phyloP scores from a whole-genome alignment of 1,140 invertebrate genomes.

The Temnothorax nylanderi region DNA sequence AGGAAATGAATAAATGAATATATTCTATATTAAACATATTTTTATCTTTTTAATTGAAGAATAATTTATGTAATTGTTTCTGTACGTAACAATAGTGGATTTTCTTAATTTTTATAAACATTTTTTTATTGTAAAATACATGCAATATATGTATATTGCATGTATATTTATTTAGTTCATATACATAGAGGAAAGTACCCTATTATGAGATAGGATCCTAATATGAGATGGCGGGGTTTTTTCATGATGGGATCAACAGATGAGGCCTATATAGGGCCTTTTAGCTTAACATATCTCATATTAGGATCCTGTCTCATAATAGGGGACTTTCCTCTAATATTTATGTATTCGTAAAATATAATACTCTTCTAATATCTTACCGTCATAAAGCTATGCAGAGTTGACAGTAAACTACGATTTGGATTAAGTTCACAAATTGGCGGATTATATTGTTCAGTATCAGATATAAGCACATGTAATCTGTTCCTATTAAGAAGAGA shows the following conservation, averaged over 20 bases:
- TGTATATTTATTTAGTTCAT: background rate
- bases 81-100: background rate
- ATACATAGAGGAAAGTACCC: too few relatives aligned
- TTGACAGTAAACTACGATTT: constrained; percentile 93
- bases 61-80: constrained; percentile 2
- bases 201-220: too few relatives aligned
- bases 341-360: background rate
- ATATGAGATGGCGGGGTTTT: too few relatives aligned
- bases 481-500: constrained; percentile 88
- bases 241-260: too few relatives aligned
- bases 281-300: too few relatives aligned
- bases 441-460: constrained; percentile 93
- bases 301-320: too few relatives aligned
- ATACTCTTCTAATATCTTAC: constrained; percentile 80
- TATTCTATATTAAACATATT: background rate
- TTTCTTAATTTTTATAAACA: background rate
- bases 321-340: too few relatives aligned
- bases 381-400: constrained; percentile 95
- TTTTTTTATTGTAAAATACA: constrained; percentile 5
- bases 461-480: constrained; percentile 93
- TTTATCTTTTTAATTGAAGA: background rate
- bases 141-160: background rate
- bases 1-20: constrained; percentile 39
- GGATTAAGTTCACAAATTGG: constrained; percentile 96
- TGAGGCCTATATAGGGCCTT: too few relatives aligned